Percentiles rank a stretch among this genome's conserved stretches.
phyloP scores from a whole-genome alignment of 2,113 vertebrate species.

The Triplophysa dalaica region DNA sequence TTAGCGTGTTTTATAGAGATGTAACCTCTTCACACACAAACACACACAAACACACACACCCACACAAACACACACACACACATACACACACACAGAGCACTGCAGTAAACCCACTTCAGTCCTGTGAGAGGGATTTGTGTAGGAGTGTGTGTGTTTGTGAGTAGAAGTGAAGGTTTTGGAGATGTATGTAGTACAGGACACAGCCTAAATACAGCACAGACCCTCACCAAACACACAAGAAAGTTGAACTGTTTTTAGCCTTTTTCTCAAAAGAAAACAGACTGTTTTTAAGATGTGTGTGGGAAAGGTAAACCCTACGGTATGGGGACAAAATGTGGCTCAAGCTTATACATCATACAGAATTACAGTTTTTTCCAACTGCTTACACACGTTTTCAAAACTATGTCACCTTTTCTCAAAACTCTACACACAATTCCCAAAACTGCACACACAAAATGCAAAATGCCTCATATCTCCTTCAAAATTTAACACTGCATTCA shows the following conservation, averaged over 20 bases:
- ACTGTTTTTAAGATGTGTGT: constrained; percentile 69
- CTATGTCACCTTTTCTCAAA: no score
- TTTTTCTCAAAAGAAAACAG: constrained; percentile 55
- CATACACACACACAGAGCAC: not conserved
- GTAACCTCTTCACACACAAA: not conserved
- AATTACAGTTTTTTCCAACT: no score
- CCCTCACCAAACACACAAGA: not conserved
- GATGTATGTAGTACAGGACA: constrained; percentile 71
- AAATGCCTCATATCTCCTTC: no score
- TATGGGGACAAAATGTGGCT: no score
- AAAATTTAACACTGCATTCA: no score
- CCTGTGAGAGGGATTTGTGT: not conserved
- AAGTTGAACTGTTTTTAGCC: constrained; percentile 68
- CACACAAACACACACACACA: not conserved
- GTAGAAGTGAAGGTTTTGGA: constrained; percentile 32
- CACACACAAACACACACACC: not conserved
- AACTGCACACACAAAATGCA: no score
- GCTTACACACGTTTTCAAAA: no score
- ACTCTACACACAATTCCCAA: no score
- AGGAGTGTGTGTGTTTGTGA: not conserved
- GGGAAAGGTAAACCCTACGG: no score
- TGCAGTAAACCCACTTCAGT: not conserved
- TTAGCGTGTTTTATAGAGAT: constrained; percentile 2
- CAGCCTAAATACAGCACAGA: constrained; percentile 73
- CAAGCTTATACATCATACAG: no score